Conservation (phyloP, 2,113 vertebrate species). For the Kryptolebias marmoratus region DNA sequence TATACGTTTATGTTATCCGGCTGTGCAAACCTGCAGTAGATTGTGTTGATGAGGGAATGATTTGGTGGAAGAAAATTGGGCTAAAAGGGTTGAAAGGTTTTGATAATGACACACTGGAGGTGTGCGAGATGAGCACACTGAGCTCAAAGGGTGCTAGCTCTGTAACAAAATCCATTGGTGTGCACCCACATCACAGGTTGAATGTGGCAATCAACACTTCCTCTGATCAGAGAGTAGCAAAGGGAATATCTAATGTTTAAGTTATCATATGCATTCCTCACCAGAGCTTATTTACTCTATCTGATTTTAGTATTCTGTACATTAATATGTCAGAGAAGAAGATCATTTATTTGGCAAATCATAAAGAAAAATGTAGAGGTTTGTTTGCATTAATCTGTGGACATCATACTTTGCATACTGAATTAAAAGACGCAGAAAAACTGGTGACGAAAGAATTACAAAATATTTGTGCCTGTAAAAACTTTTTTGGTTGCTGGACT, state of each 20-base stretch:
- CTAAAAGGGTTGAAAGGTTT: conserved; percentile 43
- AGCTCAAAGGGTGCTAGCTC: conserved; percentile 31
- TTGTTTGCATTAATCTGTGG: neutral
- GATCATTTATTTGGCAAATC: neutral
- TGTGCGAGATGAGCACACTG: conserved; percentile 33
- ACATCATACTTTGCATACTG: neutral
- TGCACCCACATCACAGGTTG: conserved; percentile 31
- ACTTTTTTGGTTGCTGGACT: too few relatives aligned
- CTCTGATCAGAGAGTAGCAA: conserved; percentile 59
- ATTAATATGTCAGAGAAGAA: neutral
- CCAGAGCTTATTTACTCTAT: conserved; percentile 10
- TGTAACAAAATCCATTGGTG: conserved; percentile 54
- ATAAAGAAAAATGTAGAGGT: neutral
- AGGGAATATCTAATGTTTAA: conserved; percentile 56
- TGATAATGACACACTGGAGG: conserved; percentile 46
- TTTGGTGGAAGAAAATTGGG: conserved; percentile 21
- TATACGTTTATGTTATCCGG: conserved; percentile 81
- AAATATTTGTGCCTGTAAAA: too few relatives aligned
- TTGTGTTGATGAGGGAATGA: conserved; percentile 18
- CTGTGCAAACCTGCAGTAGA: conserved; percentile 73
- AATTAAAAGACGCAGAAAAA: too few relatives aligned
- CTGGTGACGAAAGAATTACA: too few relatives aligned
- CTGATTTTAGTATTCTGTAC: neutral
- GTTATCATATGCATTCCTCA: conserved; percentile 33
- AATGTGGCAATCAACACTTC: conserved; percentile 42